These are phyloP conservation scores for Microtus pennsylvanicus DNA, from an alignment of 2,113 vertebrate species.

Conservation along the genomic window DNA sequence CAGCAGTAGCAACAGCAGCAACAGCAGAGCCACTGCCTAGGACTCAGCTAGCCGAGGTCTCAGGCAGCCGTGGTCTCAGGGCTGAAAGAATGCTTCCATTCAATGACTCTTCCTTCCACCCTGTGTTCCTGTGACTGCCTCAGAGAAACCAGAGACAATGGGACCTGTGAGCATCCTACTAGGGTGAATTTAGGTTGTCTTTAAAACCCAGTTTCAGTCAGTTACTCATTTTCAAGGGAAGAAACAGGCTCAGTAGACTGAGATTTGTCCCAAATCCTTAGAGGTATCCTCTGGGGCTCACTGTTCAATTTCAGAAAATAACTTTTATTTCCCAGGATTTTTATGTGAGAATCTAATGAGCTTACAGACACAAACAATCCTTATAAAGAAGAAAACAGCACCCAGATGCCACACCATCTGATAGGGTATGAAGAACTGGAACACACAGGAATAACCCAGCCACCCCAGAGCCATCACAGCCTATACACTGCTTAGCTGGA, in stretches of 20 bases:
- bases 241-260: not conserved
- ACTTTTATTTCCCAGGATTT: not conserved
- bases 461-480: not conserved
- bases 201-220: not conserved
- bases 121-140: not conserved
- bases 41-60: not conserved
- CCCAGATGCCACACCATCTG: not conserved
- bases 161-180: not conserved
- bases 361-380: not conserved
- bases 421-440: not conserved
- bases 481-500: not conserved
- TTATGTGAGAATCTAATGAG: not conserved
- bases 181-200: not conserved
- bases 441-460: not conserved
- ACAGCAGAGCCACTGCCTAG: not conserved
- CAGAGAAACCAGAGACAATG: constrained; percentile 5
- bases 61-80: not conserved
- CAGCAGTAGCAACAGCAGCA: not conserved
- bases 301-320: not conserved
- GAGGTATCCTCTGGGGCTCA: not conserved
- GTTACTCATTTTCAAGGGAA: not conserved
- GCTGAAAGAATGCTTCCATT: not conserved
- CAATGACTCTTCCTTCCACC: not conserved
- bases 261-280: not conserved
- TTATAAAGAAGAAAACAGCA: not conserved